Base-by-base conservation (phyloP, 2,888 invertebrate species). In the Spodoptera picta region DNA sequence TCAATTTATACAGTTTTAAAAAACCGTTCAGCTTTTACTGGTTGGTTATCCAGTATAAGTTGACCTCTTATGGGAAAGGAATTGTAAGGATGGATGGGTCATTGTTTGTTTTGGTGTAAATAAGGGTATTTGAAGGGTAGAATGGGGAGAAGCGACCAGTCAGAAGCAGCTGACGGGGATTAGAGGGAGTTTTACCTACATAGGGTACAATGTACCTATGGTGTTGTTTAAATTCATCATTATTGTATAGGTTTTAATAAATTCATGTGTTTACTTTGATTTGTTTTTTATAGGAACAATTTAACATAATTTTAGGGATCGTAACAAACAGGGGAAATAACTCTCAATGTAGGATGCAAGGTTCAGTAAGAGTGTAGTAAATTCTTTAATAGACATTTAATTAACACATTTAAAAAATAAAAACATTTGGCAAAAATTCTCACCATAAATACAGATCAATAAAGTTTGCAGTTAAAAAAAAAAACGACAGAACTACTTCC, bases 131-230 rank as follows among this genome's bases (percentile, higher is more conserved):
- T 80, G 75, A 68, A 69, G 79, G 77, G 80, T 66, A 80, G 73
- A 82, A 77, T 65, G 84, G 82, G 84, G 82, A 83, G 86, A 85
- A 80, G 78, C 83, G 87, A 89, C 92, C 93, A 93, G 93, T 94
- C 94, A 93, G 74, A 82, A 90, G 89, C 94, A 94, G 94, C 94
- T 94, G 94, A 94, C 94, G 90, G 81, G 92, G 91, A 92, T 93
- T 92, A 92, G 87, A 85, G 91, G 93, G 92, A 88, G 91, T 89
- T 90, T 90, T 92, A 92, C 92, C 91, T 92, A 92, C 90, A 81
- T 82, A 86, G 90, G 88, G 90, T 86, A 83, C 83, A 75, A 73
- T 79, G 83, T 90, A 86, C 84, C 85, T 87, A 85, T 65, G 65
- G 43, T 46, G 63, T 59, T 76, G 69, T 78, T 73, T 70, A 77